Percentiles rank a stretch among this genome's conserved stretches.
These are phyloP conservation scores for Nilaparvata lugens DNA, from an alignment of 1,140 invertebrate species.

Conservation along the genomic window DNA sequence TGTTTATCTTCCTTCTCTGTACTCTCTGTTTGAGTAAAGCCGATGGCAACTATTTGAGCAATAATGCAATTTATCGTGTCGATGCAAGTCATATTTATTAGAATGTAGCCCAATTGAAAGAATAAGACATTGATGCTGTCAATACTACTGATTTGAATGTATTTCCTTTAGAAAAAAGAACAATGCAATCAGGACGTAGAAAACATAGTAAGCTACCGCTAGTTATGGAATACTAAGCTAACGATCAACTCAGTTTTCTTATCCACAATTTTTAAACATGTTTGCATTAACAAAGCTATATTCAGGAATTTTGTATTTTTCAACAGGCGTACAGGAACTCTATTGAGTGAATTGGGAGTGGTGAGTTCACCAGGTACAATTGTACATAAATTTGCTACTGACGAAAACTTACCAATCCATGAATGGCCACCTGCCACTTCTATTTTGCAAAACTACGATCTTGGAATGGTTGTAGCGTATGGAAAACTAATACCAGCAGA, in stretches of 20 bases:
- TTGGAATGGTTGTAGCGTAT: conserved; percentile 63
- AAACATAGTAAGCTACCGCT: too few species aligned
- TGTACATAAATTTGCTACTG: conserved; percentile 41
- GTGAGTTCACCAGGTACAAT: conserved; percentile 46
- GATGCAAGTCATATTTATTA: too few species aligned
- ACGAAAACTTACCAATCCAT: conserved; percentile 40
- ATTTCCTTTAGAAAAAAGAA: too few species aligned
- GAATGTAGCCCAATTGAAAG: too few species aligned
- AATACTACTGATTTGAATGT: too few species aligned
- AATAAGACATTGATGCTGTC: too few species aligned
- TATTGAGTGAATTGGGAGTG: conserved; percentile 43
- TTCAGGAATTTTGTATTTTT: conserved; percentile 16
- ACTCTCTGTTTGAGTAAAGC: too few species aligned
- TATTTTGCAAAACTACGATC: conserved; percentile 40
- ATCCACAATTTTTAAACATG: conserved; percentile 9
- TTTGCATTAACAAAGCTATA: background rate
- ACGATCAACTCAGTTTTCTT: background rate
- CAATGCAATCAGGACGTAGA: too few species aligned
- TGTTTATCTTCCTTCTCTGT: too few species aligned
- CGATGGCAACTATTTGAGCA: too few species aligned
- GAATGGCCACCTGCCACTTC: conserved; percentile 43
- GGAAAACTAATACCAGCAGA: conserved; percentile 54
- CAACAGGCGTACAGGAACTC: conserved; percentile 30
- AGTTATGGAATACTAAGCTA: too few species aligned
- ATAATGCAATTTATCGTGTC: too few species aligned